Evolutionary conservation across 2,888 invertebrate genomes (phyloP), one percentile per base, ranked within the genome.

Genomic region (Zelleria hepariella): DNA sequence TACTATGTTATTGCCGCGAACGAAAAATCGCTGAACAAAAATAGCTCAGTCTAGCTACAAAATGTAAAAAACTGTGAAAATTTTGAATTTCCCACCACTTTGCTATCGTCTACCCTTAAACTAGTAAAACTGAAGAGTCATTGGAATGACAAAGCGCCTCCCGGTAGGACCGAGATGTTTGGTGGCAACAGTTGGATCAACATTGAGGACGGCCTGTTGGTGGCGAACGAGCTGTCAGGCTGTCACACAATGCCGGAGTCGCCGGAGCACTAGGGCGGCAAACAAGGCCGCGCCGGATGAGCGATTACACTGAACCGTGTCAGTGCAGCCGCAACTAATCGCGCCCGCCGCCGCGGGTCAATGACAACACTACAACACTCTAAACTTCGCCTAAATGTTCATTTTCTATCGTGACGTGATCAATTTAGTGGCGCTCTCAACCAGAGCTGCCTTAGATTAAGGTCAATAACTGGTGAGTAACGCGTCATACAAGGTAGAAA

Each of bases 201-300:
- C 10, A 42, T 42, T 42, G 32, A 42, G 32, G 51, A 23, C 10
- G 51, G 23, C 21, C 20, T 21, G 10, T 60, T 49, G 53, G 56
- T 54, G 58, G 62, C 61, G 49, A 56, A 60, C 59, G 60, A 59
- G 60, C 56, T 61, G 27, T 8, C 27, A n/a, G 15, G 57, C 23
- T 25, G 21, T 57, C 21, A 47, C n/a, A 57, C 27, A 20, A 32
- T 32, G 27, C 21, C 57, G 18, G 25, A 18, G 25, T 26, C 24
- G 48, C 5, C 20, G 55, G 55, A 55, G 21, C 32, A 55, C 55
- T 18, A 57, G 59, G 55, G 20, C 32, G 55, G 55, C 65, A 69
- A 71, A 72, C 81, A 81, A 84, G 84, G 83, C 76, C 79, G 74
- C 74, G 68, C 72, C 78, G 80, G 82, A 82, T 80, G 80, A 82